phyloP scores from a whole-genome alignment of 1,140 invertebrate species.

The Drosophila watanabei region DNA sequence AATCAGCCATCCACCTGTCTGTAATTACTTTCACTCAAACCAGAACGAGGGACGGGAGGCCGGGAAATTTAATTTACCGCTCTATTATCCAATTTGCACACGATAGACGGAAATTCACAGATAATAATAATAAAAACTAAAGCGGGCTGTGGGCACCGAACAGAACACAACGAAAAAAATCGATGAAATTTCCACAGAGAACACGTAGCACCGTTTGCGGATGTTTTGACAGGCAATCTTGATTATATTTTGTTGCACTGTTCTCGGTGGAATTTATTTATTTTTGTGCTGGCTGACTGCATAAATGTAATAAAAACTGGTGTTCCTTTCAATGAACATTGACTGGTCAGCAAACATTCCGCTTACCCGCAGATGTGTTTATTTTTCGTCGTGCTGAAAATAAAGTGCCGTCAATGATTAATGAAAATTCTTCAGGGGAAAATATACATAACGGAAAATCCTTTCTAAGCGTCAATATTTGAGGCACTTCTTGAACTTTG shows the following conservation, averaged over 20 bases:
- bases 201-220: constrained; percentile 20
- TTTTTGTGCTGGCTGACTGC: constrained; percentile 34
- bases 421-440: constrained; percentile 30
- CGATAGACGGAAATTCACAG: constrained; percentile 42
- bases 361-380: not conserved
- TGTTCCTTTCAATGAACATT: constrained; percentile 15
- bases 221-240: constrained; percentile 49
- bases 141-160: not conserved
- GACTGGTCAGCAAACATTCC: constrained; percentile 26
- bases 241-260: constrained; percentile 43
- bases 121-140: constrained; percentile 68
- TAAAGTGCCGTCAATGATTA: constrained; percentile 15
- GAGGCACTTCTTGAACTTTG: constrained; percentile 20
- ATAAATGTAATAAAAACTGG: constrained; percentile 32
- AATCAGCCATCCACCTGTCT: constrained; percentile 14
- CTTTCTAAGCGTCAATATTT: constrained; percentile 24
- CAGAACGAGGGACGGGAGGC: constrained; percentile 3
- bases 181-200: constrained; percentile 32
- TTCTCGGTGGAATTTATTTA: constrained; percentile 18
- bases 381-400: constrained; percentile 10
- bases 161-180: constrained; percentile 20
- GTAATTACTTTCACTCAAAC: constrained; percentile 51
- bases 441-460: constrained; percentile 12
- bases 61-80: constrained; percentile 48
- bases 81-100: constrained; percentile 66